Base-by-base conservation (phyloP, 2,888 invertebrate species). In the Lasius platythorax region DNA sequence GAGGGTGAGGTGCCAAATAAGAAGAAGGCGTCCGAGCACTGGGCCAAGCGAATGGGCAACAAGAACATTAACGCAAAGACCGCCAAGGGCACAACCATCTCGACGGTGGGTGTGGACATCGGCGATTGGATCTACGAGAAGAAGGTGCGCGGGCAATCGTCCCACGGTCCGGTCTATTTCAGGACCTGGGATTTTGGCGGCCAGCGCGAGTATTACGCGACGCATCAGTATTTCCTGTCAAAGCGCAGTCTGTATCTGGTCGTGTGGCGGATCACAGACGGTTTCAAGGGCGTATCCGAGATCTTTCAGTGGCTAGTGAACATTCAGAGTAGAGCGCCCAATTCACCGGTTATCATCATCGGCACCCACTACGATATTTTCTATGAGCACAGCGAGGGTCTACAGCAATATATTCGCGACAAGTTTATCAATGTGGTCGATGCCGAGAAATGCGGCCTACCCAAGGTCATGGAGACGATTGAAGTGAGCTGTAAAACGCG, bases 141-240 rank as follows among this genome's bases (percentile, higher is more conserved):
- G 93, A 97, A 98, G 93, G 96, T 97, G 9, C 96, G 98, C 37
- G 97, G 98, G 1, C 97, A 96, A 56, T 97, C 97, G 0, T 96
- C 97, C 1, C 97, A 97, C 92, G 98, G 98, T 0, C 97, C 99
- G 0, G 97, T 99, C 76, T 97, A 98, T 40, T 99, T 99, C 95
- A 96, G 99, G 78, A 99, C 99, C 0, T 99, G 99, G 99, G 99
- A 99, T 95, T 99, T 99, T 95, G 99, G 99, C 5, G 99, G 99
- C 0, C 99, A 99, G 95, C 97, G 97, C 93, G 99, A 99, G 93
- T 99, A 99, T 95, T 99, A 99, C 95, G 98, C 99, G 0, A 99
- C 99, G 0, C 99, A 99, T 96, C 99, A 99, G 94, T 99, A 99
- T 95, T 99, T 99, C 95, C 95, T 99, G 67, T 99, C 99, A 0